Percentiles rank a stretch among this genome's conserved stretches.
Evolutionary conservation across 2,888 invertebrate genomes (phyloP).

Genomic region (Diploptera punctata): DNA sequence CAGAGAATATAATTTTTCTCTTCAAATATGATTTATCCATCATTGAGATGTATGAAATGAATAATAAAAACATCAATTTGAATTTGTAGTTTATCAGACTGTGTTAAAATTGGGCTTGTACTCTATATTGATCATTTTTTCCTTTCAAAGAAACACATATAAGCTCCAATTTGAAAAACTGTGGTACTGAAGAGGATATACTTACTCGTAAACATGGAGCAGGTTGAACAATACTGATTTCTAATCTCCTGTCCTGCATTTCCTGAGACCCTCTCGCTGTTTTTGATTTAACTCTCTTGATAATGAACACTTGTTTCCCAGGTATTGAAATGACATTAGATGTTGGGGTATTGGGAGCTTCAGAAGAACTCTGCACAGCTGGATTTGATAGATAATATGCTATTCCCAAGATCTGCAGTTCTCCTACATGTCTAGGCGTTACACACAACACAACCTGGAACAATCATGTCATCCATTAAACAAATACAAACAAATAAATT

Average conservation of each 20-base stretch:
- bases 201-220: slow-evolving; percentile 83
- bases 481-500: background rate
- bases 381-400: slow-evolving; percentile 65
- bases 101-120: too few relatives aligned
- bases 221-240: slow-evolving; percentile 76
- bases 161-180: too few relatives aligned
- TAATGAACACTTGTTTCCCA: slow-evolving; percentile 64
- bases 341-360: slow-evolving; percentile 41
- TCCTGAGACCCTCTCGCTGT: slow-evolving; percentile 60
- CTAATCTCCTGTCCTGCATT: slow-evolving; percentile 71
- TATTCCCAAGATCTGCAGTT: slow-evolving; percentile 75
- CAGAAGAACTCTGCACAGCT: slow-evolving; percentile 51
- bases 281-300: slow-evolving; percentile 65
- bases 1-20: too few relatives aligned
- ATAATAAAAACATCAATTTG: too few relatives aligned
- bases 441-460: slow-evolving; percentile 69
- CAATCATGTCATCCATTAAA: background rate
- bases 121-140: too few relatives aligned
- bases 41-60: too few relatives aligned
- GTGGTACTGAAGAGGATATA: too few relatives aligned
- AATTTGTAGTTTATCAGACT: too few relatives aligned
- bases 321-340: slow-evolving; percentile 56
- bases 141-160: too few relatives aligned
- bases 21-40: too few relatives aligned
- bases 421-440: slow-evolving; percentile 76